phyloP scores from a whole-genome alignment of 2,113 vertebrate genomes.

The Trochalopteron elliotii region DNA sequence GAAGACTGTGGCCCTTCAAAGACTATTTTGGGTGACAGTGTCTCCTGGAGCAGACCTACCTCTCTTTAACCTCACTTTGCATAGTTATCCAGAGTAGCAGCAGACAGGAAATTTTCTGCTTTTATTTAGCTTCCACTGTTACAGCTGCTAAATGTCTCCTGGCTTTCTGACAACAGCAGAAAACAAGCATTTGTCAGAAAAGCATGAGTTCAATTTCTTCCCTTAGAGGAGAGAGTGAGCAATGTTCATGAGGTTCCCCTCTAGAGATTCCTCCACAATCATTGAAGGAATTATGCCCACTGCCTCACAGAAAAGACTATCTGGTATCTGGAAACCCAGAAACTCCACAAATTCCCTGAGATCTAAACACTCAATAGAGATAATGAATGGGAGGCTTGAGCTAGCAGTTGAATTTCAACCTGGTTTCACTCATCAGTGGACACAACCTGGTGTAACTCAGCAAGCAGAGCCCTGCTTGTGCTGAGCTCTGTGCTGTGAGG shows the following conservation, averaged over 20 bases:
- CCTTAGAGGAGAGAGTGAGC: background rate
- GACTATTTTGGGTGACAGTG: background rate
- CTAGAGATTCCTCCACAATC: background rate
- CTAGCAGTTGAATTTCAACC: slow-evolving; percentile 43
- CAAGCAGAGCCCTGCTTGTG: background rate
- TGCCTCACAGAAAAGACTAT: background rate
- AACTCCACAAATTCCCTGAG: slow-evolving; percentile 32
- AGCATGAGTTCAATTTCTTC: background rate
- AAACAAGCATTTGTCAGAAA: slow-evolving; percentile 36
- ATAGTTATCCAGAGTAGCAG: background rate
- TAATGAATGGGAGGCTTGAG: slow-evolving; percentile 31
- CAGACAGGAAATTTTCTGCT: slow-evolving; percentile 30
- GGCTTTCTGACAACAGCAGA: slow-evolving; percentile 36
- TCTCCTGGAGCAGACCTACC: background rate
- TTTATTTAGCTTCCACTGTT: slow-evolving; percentile 30
- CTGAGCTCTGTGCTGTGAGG: background rate
- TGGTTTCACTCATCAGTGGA: slow-evolving; percentile 31
- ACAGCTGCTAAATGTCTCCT: slow-evolving; percentile 51
- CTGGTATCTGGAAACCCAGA: slow-evolving; percentile 10
- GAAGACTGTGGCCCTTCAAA: background rate
- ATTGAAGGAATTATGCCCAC: background rate
- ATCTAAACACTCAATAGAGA: slow-evolving; percentile 32
- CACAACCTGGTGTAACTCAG: background rate
- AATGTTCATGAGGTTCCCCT: background rate
- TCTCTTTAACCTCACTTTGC: background rate